phyloP scores from a whole-genome alignment of 2,113 vertebrate genomes.

The Gobiocypris rarus region DNA sequence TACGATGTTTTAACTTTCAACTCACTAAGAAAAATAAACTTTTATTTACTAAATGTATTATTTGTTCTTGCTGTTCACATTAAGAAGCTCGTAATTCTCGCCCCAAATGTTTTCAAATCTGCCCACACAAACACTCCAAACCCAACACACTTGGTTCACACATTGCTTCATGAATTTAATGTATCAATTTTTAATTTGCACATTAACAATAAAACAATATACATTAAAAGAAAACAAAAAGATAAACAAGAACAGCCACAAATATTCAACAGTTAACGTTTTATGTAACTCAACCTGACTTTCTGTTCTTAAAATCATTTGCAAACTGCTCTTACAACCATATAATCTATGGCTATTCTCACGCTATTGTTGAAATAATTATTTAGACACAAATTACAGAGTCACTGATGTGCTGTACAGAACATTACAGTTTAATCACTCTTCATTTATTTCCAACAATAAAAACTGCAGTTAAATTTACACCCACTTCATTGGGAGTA shows the following conservation, averaged over 20 bases:
- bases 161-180: slow-evolving; percentile 31
- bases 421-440: slow-evolving; percentile 20
- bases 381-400: not conserved
- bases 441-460: not conserved
- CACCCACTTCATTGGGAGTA: slow-evolving; percentile 11
- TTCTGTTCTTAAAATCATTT: not conserved
- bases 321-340: not conserved
- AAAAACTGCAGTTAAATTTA: slow-evolving; percentile 3
- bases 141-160: not conserved
- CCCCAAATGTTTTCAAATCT: not conserved
- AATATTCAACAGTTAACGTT: not conserved
- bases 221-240: not conserved
- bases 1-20: not conserved
- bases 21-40: not conserved
- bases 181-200: not conserved
- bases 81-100: no score
- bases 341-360: not conserved
- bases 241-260: not conserved
- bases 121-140: not conserved
- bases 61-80: not conserved
- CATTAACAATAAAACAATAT: not conserved
- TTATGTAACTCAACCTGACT: not conserved
- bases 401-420: not conserved
- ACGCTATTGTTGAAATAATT: slow-evolving; percentile 5
- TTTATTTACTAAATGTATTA: not conserved